Evolutionary conservation across 1,140 invertebrate species (phyloP), one percentile per base, ranked within the genome.

Genomic region (Popillia japonica): DNA sequence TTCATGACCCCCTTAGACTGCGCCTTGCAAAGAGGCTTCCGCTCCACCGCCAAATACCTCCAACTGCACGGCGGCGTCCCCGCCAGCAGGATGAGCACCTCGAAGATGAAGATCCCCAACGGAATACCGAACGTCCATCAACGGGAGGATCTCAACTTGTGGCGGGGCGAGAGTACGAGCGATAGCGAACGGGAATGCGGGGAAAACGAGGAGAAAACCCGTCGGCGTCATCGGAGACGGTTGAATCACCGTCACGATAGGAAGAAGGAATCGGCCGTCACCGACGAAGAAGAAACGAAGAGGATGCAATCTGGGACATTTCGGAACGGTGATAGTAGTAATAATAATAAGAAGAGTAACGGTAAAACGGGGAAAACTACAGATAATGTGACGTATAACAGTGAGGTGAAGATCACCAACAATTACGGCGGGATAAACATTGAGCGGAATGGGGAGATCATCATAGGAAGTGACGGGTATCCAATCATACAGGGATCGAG

Each of bases 21-120:
- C 77, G 96, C 97, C 0, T 87, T 98, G 4, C 92, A 94, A 78
- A 91, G 95, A 73, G 95, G 95, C 0, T 92, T 96, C 87, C 90
- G 94, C 42, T 94, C 96, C 9, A 96, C 95, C 81, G 97, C 97
- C 41, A 98, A 98, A 87, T 96, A 97, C 87, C 89, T 99, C 23
- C 95, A 97, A 86, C 91, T 96, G 81, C 94, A 97, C 83, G 96
- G 96, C 6, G 97, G 95, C 0, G 88, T 95, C 27, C 93, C 95
- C 1, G 92, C 94, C 7, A 91, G 88, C 74, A 93, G 95, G 84
- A 86, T 96, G 3, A 64, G 75, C 0, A 77, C 42, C 34, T 75
- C 72, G 78, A 78, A 76, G 34, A 78, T 3, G 20, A 44, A 42
- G 48, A 59, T 17, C 22, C 59, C 11, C 77, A 79, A 22, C 11